These are phyloP conservation scores for Marronus borbonicus DNA, from an alignment of 2,888 invertebrate genomes.

Conservation along the genomic window DNA sequence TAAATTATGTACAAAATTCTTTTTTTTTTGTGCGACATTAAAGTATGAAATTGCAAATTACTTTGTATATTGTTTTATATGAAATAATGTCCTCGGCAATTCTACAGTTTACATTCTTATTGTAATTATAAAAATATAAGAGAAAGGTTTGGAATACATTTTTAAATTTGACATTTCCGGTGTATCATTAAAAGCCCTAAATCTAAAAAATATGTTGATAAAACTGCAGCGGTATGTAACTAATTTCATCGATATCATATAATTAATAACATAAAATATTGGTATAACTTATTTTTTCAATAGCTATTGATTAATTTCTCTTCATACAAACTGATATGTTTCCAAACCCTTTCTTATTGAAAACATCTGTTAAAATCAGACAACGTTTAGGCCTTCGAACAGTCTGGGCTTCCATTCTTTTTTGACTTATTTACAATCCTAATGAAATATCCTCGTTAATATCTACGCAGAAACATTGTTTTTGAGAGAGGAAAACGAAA, in stretches of 20 bases:
- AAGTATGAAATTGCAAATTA: neutral
- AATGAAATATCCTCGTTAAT: constrained; percentile 29
- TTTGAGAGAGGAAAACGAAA: neutral
- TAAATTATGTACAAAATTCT: constrained; percentile 36
- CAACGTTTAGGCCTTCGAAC: constrained; percentile 13
- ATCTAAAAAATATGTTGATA: no score
- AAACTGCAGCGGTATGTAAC: no score
- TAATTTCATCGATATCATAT: no score
- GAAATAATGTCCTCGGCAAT: neutral
- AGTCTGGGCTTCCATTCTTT: constrained; percentile 12
- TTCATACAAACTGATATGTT: neutral
- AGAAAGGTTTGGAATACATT: no score
- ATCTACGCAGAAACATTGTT: constrained; percentile 19
- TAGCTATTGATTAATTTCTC: neutral
- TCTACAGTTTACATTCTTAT: neutral
- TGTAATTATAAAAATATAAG: no score
- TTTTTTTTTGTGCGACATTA: constrained; percentile 5
- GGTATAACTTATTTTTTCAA: neutral
- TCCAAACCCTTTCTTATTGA: neutral
- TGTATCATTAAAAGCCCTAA: no score
- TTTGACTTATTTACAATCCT: constrained; percentile 8
- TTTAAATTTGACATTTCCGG: no score
- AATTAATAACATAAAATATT: no score
- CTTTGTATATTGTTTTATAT: neutral
- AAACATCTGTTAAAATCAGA: neutral